Evolutionary conservation across 2,888 invertebrate species (phyloP).

Genomic region (Carabus problematicus): DNA sequence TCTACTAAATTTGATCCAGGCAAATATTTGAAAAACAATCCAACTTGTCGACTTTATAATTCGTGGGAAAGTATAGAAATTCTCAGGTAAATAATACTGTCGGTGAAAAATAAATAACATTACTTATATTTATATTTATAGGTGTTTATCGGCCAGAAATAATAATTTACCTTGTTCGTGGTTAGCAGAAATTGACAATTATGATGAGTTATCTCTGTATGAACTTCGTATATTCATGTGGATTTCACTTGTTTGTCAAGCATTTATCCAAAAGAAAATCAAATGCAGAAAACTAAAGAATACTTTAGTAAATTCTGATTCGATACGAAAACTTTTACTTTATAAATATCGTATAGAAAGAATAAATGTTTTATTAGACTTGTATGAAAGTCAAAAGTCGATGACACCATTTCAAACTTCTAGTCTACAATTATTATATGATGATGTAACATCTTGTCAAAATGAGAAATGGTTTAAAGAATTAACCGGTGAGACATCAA

Average conservation of each 20-base stretch:
- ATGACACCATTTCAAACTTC: constrained; percentile 52
- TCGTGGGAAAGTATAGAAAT: constrained; percentile 57
- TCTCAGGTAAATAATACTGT: constrained; percentile 50
- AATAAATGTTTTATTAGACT: constrained; percentile 50
- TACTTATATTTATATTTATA: constrained; percentile 14
- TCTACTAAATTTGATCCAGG: constrained; percentile 51
- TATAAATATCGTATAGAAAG: constrained; percentile 46
- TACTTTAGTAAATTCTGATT: constrained; percentile 9
- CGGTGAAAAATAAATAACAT: not conserved
- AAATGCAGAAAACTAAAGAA: constrained; percentile 33
- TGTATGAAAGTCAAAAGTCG: constrained; percentile 46
- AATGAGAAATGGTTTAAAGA: constrained; percentile 51
- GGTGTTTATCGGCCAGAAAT: constrained; percentile 22
- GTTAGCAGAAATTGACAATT: constrained; percentile 25
- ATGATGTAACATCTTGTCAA: constrained; percentile 54
- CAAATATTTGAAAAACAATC: constrained; percentile 51
- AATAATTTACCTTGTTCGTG: constrained; percentile 28
- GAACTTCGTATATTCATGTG: constrained; percentile 30
- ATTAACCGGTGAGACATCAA: constrained; percentile 52
- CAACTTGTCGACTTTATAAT: constrained; percentile 49
- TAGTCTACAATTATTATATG: constrained; percentile 53
- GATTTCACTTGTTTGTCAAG: constrained; percentile 21
- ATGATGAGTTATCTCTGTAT: constrained; percentile 24
- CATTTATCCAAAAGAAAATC: constrained; percentile 21
- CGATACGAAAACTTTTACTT: constrained; percentile 12